These are phyloP conservation scores for Hemiprocne comata DNA, from an alignment of 2,113 vertebrate genomes.

Conservation along the genomic window DNA sequence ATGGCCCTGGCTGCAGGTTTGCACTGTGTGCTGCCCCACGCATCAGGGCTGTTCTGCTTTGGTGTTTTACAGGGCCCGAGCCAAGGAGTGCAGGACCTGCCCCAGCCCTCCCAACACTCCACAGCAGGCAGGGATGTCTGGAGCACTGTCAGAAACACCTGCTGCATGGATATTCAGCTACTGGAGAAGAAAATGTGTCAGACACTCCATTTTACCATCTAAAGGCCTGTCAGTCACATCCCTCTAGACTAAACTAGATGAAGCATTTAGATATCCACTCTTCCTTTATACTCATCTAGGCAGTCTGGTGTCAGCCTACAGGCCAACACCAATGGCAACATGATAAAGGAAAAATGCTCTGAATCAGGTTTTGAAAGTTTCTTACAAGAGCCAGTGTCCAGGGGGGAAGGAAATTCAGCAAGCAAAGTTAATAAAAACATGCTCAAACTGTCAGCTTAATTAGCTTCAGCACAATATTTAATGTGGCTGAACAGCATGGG, in stretches of 20 bases:
- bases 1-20: not conserved
- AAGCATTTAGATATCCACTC: not conserved
- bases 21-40: rapidly evolving
- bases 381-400: not conserved
- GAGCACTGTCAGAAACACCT: not conserved
- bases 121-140: not conserved
- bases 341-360: not conserved
- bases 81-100: not conserved
- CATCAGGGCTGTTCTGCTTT: not conserved
- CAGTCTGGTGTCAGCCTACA: not conserved
- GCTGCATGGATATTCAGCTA: not conserved
- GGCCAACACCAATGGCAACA: not conserved
- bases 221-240: not conserved
- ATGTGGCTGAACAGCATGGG: conserved; percentile 53
- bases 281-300: not conserved
- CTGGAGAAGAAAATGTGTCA: not conserved
- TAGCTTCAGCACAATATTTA: conserved; percentile 50
- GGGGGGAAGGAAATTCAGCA: not conserved
- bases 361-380: not conserved
- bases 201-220: not conserved
- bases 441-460: conserved; percentile 50
- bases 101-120: not conserved
- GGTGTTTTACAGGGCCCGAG: not conserved
- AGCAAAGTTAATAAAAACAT: conserved; percentile 45
- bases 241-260: not conserved